Percentiles rank a stretch among this genome's conserved stretches.
These are phyloP conservation scores for Hippopotamus amphibius DNA, from an alignment of 2,113 vertebrate genomes.

Conservation along the genomic window DNA sequence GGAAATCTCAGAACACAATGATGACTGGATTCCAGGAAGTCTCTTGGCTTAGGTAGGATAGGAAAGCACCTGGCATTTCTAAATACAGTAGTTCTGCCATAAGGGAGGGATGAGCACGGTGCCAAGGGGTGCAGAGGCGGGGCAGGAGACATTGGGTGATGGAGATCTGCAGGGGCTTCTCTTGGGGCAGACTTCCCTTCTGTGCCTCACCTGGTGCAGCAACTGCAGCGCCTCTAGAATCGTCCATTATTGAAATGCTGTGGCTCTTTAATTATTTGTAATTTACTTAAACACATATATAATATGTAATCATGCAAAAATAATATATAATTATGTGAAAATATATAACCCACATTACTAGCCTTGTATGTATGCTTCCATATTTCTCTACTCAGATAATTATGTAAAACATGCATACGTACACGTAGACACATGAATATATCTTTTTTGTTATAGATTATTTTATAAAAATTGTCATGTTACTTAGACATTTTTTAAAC, in stretches of 20 bases:
- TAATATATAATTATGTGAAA: not conserved
- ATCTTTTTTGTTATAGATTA: slow-evolving; percentile 1
- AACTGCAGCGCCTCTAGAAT: not conserved
- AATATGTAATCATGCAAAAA: not conserved
- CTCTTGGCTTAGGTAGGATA: slow-evolving; percentile 31
- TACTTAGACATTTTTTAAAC: not conserved
- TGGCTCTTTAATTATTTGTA: slow-evolving; percentile 21
- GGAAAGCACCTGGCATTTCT: slow-evolving; percentile 61
- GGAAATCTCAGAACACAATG: not conserved
- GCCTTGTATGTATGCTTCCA: not conserved
- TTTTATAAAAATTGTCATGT: slow-evolving; percentile 12
- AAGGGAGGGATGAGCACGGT: not conserved
- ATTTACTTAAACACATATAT: not conserved
- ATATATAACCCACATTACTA: not conserved
- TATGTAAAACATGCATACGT: not conserved
- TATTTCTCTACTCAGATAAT: not conserved
- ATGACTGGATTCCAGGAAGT: slow-evolving; percentile 39
- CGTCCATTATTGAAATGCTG: not conserved
- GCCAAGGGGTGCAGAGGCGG: not conserved
- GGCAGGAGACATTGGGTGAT: not conserved
- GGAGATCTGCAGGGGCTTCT: not conserved
- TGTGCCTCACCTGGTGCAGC: not conserved
- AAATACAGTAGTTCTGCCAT: slow-evolving; percentile 48
- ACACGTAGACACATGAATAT: not conserved
- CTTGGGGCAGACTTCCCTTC: not conserved